Percentiles rank a stretch among this genome's conserved stretches.
Conservation (phyloP, 2,113 vertebrate species). For the Ptilonorhynchus violaceus region DNA sequence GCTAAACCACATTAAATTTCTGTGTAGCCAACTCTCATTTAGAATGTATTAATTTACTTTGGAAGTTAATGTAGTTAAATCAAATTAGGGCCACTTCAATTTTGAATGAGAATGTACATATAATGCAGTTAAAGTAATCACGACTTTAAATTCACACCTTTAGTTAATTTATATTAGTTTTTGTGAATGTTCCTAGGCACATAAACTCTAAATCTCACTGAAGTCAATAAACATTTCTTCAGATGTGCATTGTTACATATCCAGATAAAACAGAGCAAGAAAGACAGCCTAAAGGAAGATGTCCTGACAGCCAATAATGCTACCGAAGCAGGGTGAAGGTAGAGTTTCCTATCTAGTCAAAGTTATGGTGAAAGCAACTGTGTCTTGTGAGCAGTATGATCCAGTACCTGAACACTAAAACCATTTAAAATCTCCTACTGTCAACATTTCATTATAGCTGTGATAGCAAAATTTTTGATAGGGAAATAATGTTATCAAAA, state of each 20-base stretch:
- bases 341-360: not conserved
- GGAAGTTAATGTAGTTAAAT: constrained; percentile 37
- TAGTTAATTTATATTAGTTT: constrained; percentile 5
- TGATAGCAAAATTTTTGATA: not conserved
- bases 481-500: constrained; percentile 22
- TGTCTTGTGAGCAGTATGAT: not conserved
- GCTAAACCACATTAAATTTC: constrained; percentile 42
- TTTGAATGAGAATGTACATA: constrained; percentile 24
- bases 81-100: not conserved
- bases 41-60: constrained; percentile 40
- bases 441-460: not conserved
- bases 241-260: not conserved
- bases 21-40: constrained; percentile 12
- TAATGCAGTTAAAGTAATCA: constrained; percentile 6
- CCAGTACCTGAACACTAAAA: not conserved
- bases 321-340: accelerated
- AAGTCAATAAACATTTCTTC: constrained; percentile 19
- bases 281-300: not conserved
- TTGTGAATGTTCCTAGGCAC: not conserved
- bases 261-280: not conserved
- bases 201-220: not conserved
- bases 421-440: not conserved
- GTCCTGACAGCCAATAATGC: not conserved
- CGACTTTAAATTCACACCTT: constrained; percentile 35
- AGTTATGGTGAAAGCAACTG: not conserved